Evolutionary conservation across 2,797 vertebrate genomes (phyloP).

Genomic region (Poecilia picta): DNA sequence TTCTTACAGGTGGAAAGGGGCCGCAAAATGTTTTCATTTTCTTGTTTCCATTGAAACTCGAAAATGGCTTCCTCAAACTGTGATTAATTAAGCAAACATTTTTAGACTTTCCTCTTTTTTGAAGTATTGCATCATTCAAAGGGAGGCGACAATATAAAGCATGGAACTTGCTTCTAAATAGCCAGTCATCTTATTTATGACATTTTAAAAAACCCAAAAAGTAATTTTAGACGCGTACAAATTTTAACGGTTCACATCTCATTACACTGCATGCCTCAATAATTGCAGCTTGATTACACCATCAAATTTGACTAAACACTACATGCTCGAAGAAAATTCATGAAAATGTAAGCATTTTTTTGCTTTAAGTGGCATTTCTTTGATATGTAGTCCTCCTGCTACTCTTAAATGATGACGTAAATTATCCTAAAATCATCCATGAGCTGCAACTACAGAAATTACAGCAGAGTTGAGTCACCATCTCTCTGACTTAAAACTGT

Average conservation of each 20-base stretch:
- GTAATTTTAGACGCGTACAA: slow-evolving; percentile 12
- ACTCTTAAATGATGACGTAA: slow-evolving; percentile 23
- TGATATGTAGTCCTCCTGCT: slow-evolving; percentile 12
- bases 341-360: not conserved
- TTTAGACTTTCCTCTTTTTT: slow-evolving; percentile 8
- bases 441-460: slow-evolving; percentile 26
- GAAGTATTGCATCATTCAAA: not conserved
- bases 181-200: not conserved
- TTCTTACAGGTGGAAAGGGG: not conserved
- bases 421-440: slow-evolving; percentile 20
- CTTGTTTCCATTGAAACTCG: not conserved
- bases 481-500: slow-evolving; percentile 10
- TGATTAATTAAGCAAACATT: not conserved
- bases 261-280: not conserved
- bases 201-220: not conserved
- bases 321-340: slow-evolving; percentile 10
- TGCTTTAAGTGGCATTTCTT: slow-evolving; percentile 4
- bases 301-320: slow-evolving; percentile 13
- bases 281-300: slow-evolving; percentile 29
- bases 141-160: not conserved
- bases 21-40: not conserved
- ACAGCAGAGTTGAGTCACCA: slow-evolving; percentile 36
- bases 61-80: not conserved
- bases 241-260: slow-evolving; percentile 4
- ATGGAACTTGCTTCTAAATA: not conserved